Evolutionary conservation across 1,140 invertebrate species (phyloP).

Genomic region (Drosophila hydei): DNA sequence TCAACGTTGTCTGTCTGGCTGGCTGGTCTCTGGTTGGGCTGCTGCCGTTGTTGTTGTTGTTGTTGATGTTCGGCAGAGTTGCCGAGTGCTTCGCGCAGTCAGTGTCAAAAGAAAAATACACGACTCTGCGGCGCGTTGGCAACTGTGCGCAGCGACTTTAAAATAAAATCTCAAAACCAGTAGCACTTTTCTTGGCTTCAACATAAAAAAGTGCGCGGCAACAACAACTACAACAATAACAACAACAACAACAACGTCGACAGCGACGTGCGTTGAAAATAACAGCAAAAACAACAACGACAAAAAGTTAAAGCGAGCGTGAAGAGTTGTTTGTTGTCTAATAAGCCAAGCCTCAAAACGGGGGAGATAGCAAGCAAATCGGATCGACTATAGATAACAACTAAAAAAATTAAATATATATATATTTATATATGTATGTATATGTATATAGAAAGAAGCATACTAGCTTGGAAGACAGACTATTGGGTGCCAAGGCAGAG

Average conservation of each 20-base stretch:
- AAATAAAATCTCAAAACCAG: constrained; percentile 74
- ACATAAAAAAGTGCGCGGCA: constrained; percentile 52
- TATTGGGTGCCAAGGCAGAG: constrained; percentile 46
- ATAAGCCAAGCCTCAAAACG: constrained; percentile 62
- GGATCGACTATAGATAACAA: constrained; percentile 42
- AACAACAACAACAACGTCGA: constrained; percentile 9
- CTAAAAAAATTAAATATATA: constrained; percentile 7
- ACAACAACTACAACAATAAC: constrained; percentile 24
- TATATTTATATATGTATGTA: not conserved
- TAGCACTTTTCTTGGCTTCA: constrained; percentile 75
- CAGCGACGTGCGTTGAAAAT: constrained; percentile 45
- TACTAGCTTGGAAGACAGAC: constrained; percentile 20
- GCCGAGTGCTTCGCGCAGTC: constrained; percentile 42
- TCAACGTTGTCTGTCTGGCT: constrained; percentile 49
- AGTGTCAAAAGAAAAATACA: constrained; percentile 57
- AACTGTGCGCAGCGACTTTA: constrained; percentile 40
- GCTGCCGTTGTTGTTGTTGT: constrained; percentile 22
- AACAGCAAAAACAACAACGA: constrained; percentile 41
- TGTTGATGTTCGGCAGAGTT: constrained; percentile 55
- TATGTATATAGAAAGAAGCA: constrained; percentile 3
- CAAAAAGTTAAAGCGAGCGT: constrained; percentile 53
- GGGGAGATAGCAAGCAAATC: constrained; percentile 50
- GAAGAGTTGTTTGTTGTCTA: constrained; percentile 63
- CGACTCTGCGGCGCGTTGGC: constrained; percentile 58
- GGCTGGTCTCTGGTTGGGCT: constrained; percentile 18